phyloP scores from a whole-genome alignment of 2,113 vertebrate genomes.

The Lepus timidus region DNA sequence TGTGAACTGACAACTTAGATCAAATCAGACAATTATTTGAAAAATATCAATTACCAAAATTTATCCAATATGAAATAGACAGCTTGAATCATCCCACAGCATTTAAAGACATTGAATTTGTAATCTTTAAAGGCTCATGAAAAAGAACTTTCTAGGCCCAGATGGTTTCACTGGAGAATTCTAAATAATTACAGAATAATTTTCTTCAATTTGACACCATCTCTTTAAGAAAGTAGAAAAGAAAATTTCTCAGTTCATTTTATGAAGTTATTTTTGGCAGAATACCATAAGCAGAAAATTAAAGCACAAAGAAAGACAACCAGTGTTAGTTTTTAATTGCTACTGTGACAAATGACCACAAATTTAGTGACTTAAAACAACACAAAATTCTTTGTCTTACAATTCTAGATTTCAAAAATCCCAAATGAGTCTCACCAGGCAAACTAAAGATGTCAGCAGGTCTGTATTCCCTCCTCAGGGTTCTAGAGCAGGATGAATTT shows the following conservation, averaged over 20 bases:
- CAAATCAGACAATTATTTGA: background rate
- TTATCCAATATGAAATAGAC: background rate
- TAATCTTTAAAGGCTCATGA: background rate
- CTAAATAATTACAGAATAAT: background rate
- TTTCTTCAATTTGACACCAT: background rate
- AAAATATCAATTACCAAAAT: background rate
- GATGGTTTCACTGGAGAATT: background rate
- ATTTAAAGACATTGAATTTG: background rate
- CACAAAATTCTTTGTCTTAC: background rate
- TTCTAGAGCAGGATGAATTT: background rate
- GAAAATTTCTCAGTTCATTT: too few relatives aligned
- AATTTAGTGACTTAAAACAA: background rate
- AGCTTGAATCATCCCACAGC: background rate
- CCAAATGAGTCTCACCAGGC: background rate
- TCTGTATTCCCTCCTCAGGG: background rate
- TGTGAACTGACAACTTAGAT: background rate
- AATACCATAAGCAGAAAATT: background rate
- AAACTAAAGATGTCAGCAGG: background rate
- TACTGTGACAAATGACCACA: too few relatives aligned
- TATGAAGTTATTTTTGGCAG: background rate
- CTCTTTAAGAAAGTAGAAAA: background rate
- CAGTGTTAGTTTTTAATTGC: background rate
- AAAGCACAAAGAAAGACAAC: background rate
- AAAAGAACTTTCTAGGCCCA: background rate
- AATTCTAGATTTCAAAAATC: background rate